Evolutionary conservation across 2,797 vertebrate genomes (phyloP).

Genomic region (Helicolenus hilgendorfi): DNA sequence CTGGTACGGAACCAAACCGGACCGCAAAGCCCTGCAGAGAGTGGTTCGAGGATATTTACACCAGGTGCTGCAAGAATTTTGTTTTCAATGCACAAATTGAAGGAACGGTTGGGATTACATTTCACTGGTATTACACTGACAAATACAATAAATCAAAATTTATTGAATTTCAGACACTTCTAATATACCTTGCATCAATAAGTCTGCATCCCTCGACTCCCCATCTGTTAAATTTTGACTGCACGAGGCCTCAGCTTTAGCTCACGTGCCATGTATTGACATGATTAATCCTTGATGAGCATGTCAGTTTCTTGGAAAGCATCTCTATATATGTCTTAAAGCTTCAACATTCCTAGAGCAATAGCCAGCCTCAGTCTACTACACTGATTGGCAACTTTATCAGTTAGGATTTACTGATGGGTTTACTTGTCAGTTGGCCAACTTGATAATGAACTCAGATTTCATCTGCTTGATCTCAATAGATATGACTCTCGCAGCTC

Average conservation of each 20-base stretch:
- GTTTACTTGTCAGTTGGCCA: neutral
- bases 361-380: neutral
- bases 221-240: slow-evolving; percentile 10
- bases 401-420: neutral
- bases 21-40: neutral
- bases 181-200: neutral
- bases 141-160: neutral
- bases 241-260: neutral
- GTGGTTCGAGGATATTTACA: neutral
- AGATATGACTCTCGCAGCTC: neutral
- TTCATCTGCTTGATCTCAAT: neutral
- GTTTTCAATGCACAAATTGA: neutral
- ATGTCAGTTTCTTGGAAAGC: slow-evolving; percentile 46
- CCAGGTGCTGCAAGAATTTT: neutral
- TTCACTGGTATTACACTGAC: neutral
- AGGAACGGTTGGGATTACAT: neutral
- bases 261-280: neutral
- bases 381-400: neutral
- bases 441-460: neutral
- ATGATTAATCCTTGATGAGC: slow-evolving; percentile 13
- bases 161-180: neutral
- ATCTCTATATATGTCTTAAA: neutral
- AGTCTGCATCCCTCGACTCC: neutral
- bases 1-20: neutral
- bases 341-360: neutral